Conservation (phyloP, 1,140 invertebrate species). For the Cyphomyrmex costatus region DNA sequence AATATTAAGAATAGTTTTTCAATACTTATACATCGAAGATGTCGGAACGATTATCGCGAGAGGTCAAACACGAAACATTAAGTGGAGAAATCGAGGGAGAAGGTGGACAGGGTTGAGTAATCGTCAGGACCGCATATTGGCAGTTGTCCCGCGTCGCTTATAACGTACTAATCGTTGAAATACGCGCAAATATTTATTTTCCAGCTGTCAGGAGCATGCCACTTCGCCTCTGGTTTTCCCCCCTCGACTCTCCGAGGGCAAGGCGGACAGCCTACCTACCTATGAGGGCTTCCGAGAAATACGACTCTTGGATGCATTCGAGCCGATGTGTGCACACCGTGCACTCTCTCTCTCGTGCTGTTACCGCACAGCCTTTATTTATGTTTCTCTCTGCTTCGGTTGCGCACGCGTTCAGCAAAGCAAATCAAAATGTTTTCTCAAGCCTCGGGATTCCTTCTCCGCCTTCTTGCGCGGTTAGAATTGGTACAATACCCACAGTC, state of each 20-base stretch:
- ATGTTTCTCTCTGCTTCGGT: constrained; percentile 63
- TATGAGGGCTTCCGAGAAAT: constrained; percentile 73
- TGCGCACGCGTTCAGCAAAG: constrained; percentile 43
- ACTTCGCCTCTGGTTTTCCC: constrained; percentile 65
- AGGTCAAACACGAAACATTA: neutral
- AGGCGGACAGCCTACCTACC: constrained; percentile 54
- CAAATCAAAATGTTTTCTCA: constrained; percentile 72
- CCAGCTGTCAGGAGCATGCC: constrained; percentile 75
- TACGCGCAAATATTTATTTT: constrained; percentile 81
- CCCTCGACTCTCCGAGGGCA: constrained; percentile 33
- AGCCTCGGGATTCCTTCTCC: constrained; percentile 5
- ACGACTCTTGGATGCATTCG: constrained; percentile 70
- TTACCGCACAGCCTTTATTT: constrained; percentile 63
- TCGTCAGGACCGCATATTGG: constrained; percentile 60
- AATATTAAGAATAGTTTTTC: neutral
- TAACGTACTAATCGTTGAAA: constrained; percentile 79
- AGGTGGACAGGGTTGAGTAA: constrained; percentile 47
- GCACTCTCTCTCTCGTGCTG: neutral
- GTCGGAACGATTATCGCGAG: neutral
- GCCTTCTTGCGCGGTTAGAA: neutral
- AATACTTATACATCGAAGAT: neutral
- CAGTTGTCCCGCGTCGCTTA: constrained; percentile 73
- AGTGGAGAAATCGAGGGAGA: neutral
- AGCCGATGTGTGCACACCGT: constrained; percentile 23
- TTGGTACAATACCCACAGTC: neutral